Conservation (phyloP, 2,113 vertebrate genomes). For the Serilophus lunatus region DNA sequence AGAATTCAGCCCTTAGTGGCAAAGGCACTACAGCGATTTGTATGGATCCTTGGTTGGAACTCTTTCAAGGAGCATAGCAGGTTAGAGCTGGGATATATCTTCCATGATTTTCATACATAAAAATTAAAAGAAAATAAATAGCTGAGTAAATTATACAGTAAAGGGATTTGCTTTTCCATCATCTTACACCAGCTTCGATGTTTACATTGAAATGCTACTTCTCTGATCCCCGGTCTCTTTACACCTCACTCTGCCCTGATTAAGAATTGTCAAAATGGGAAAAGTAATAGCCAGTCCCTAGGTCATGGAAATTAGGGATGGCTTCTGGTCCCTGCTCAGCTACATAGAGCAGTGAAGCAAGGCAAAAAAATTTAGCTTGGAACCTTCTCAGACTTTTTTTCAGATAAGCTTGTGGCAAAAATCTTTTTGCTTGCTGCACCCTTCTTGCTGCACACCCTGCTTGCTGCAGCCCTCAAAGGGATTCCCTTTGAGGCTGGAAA, state of each 20-base stretch:
- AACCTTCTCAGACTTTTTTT: background rate
- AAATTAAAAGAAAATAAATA: background rate
- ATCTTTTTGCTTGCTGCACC: background rate
- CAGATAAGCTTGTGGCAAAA: background rate
- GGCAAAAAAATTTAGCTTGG: background rate
- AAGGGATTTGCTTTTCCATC: background rate
- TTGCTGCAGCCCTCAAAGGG: too few species aligned
- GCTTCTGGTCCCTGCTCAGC: background rate
- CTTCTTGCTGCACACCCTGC: background rate
- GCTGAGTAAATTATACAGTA: background rate
- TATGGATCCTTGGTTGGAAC: background rate
- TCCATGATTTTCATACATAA: background rate
- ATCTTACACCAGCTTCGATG: background rate
- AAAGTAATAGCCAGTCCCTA: background rate
- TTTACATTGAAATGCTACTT: background rate
- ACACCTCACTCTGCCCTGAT: background rate
- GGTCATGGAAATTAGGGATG: background rate
- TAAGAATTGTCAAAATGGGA: background rate
- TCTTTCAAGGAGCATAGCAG: background rate
- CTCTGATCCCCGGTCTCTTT: background rate
- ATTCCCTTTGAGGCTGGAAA: background rate
- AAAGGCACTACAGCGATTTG: background rate
- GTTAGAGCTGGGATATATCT: background rate
- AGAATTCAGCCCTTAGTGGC: background rate
- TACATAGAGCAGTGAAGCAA: background rate